Base-by-base conservation (phyloP, 2,113 vertebrate genomes). In the Chlorodrepanis virens region DNA sequence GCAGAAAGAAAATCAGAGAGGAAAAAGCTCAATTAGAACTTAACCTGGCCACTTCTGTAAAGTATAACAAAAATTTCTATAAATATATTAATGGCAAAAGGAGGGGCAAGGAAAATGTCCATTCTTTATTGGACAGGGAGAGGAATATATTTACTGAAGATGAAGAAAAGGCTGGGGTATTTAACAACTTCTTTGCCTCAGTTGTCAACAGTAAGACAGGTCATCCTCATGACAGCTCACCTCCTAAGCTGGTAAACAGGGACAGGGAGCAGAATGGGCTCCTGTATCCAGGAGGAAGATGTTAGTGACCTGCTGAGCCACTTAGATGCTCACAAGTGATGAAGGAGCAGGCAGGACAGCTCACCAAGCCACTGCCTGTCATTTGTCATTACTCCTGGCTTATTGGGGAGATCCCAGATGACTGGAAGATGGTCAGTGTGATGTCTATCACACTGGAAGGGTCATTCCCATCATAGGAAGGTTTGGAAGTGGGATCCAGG, bases 401-500 rank as follows among this genome's bases (percentile, higher is more conserved):
- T 27, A 37, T 53, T 18, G 18, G 14, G 33, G 10, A 28, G 33
- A 53, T 45, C 47, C 12, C 39, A 63, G 39, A 23, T 10, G 18
- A 12, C 14, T 33, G 33, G 61, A 60, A 77, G 17, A 8, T 27
- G 21, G 17, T 5, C 63, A 37, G 7, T 37, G 21, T 27, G 33
- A 45, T 33, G 7, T 7, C 22, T 12, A 37, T 59, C 44, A 59
- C 56, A 59, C n/a, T 59, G n/a, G 56, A 35, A 35, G n/a, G 10
- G 56, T 35, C 56, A 59, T 35, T 59, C n/a, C 6, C n/a, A 59
- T 59, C 39, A 28, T 6, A 33, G 14, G 27, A 87, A 52, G 22
- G 18, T 23, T 23, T 0, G 0, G 18, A 87, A 69, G 45, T 3
- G 10, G 63, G 8, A 53, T 39, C 10, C 2, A 2, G 39, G 63